Percentiles rank a stretch among this genome's conserved stretches.
Evolutionary conservation across 1,140 invertebrate species (phyloP).

Genomic region (Maniola jurtina): DNA sequence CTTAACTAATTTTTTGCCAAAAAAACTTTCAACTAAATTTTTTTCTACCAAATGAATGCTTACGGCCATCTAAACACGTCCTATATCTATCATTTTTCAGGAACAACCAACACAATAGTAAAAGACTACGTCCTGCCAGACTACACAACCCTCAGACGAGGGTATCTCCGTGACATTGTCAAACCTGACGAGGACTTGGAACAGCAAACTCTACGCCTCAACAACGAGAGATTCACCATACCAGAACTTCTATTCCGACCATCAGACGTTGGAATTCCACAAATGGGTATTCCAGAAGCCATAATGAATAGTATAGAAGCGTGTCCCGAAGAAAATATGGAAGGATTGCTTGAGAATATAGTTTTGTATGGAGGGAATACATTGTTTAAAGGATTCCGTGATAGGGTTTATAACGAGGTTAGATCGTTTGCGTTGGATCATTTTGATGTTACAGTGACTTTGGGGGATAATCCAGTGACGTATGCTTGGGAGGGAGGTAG

Average conservation of each 20-base stretch:
- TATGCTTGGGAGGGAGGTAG: constrained; percentile 95
- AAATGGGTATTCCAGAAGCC: constrained; percentile 96
- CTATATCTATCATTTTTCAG: constrained; percentile 41
- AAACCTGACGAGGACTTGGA: constrained; percentile 81
- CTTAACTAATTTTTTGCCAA: no score
- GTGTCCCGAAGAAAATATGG: constrained; percentile 88
- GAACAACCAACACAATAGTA: constrained; percentile 79
- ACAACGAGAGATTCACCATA: constrained; percentile 95
- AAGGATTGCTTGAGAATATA: constrained; percentile 93
- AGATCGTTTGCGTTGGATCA: constrained; percentile 87
- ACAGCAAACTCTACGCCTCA: constrained; percentile 90
- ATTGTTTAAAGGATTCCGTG: constrained; percentile 90
- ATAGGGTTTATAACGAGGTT: constrained; percentile 90
- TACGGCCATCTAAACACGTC: no score
- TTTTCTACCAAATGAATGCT: no score
- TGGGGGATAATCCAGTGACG: constrained; percentile 87
- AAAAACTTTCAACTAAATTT: no score
- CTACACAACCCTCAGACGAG: constrained; percentile 91
- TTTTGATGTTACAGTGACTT: constrained; percentile 81
- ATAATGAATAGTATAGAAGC: constrained; percentile 86
- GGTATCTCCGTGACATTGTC: constrained; percentile 84
- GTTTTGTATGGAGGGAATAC: constrained; percentile 94
- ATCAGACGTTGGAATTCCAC: constrained; percentile 95
- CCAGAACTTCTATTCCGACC: constrained; percentile 98
- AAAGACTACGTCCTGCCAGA: constrained; percentile 98